Conservation (phyloP, 2,113 vertebrate genomes). For the Numenius arquata region DNA sequence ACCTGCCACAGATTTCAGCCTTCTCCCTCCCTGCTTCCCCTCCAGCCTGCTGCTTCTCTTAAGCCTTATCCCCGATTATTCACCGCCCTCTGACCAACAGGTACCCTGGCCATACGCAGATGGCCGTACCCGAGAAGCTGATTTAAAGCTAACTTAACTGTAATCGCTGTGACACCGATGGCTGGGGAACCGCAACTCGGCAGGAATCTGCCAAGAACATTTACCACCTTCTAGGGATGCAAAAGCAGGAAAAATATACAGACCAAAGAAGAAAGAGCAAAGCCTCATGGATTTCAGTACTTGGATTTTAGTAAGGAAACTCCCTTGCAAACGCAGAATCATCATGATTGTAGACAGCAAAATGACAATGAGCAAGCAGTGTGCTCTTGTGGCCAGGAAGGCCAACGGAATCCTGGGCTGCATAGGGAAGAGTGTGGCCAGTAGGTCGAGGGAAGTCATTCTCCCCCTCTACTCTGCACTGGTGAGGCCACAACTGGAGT, state of each 20-base stretch:
- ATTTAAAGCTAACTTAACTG: slow-evolving; percentile 34
- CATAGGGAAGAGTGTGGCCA: too few species aligned
- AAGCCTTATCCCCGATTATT: slow-evolving; percentile 90
- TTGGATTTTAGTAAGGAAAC: background rate
- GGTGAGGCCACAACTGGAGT: too few species aligned
- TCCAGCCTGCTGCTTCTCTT: slow-evolving; percentile 64
- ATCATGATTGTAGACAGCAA: background rate
- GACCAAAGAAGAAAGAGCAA: background rate
- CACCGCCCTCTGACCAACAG: slow-evolving; percentile 51
- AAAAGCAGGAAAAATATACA: background rate
- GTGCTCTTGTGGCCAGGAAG: too few species aligned
- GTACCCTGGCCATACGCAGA: slow-evolving; percentile 67
- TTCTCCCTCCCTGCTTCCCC: slow-evolving; percentile 41
- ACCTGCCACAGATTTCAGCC: slow-evolving; percentile 12
- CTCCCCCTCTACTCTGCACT: too few species aligned
- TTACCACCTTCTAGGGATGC: background rate
- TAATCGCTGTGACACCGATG: background rate
- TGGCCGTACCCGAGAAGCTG: slow-evolving; percentile 65
- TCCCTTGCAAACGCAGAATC: background rate
- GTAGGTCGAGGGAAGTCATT: too few species aligned
- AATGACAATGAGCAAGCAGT: too few species aligned
- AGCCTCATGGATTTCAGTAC: rapidly evolving
- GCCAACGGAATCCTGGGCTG: too few species aligned
- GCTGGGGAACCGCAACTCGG: background rate
- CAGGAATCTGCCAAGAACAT: background rate